These are phyloP conservation scores for Tetropium fuscum DNA, from an alignment of 2,888 invertebrate genomes.

Conservation along the genomic window DNA sequence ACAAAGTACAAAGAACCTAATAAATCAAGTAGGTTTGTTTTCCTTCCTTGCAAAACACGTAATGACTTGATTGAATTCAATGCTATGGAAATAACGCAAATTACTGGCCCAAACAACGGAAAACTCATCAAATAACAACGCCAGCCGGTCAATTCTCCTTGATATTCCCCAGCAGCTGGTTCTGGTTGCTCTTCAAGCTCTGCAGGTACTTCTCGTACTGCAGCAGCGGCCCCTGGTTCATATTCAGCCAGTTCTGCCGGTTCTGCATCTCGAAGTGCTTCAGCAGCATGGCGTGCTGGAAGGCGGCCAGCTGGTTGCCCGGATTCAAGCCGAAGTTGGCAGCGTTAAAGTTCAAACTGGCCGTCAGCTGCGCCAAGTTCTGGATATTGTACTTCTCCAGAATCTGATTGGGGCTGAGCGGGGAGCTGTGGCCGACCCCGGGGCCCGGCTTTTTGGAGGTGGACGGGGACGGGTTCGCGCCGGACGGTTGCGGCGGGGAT, in stretches of 20 bases:
- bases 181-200: constrained; percentile 55
- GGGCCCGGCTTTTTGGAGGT: constrained; percentile 27
- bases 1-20: not conserved
- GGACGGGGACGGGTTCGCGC: constrained; percentile 10
- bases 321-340: constrained; percentile 44
- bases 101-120: no score
- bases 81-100: no score
- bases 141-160: constrained; percentile 55
- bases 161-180: constrained; percentile 50
- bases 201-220: constrained; percentile 64
- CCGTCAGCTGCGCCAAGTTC: constrained; percentile 63
- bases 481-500: constrained; percentile 11
- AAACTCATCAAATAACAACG: constrained; percentile 18
- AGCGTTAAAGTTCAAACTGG: constrained; percentile 61
- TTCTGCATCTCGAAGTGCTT: constrained; percentile 63
- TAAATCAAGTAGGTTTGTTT: no score
- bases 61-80: no score
- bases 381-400: constrained; percentile 64
- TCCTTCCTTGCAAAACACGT: no score
- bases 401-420: constrained; percentile 59
- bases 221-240: constrained; percentile 56
- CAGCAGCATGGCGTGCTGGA: constrained; percentile 63
- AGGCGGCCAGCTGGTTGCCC: constrained; percentile 54
- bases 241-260: constrained; percentile 61
- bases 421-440: constrained; percentile 30